Percentiles rank a stretch among this genome's conserved stretches.
Evolutionary conservation across 2,113 vertebrate species (phyloP).

Genomic region (Neogale vison): DNA sequence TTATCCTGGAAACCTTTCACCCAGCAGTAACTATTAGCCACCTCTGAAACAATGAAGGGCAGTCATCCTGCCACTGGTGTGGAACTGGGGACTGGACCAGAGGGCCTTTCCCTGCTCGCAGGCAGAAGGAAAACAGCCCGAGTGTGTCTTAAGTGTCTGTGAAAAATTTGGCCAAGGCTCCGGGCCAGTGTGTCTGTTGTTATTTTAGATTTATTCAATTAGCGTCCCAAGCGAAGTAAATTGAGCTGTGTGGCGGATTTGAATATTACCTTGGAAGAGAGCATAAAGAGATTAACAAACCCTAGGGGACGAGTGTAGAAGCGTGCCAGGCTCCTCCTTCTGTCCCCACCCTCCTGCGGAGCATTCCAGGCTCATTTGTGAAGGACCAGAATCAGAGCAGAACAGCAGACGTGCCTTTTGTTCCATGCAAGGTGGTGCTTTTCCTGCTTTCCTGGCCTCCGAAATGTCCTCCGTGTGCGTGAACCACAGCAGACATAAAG

Average conservation of each 20-base stretch:
- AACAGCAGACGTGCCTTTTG: background rate
- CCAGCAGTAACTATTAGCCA: background rate
- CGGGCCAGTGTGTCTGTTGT: background rate
- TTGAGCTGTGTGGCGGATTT: conserved; percentile 49
- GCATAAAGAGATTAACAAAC: conserved; percentile 26
- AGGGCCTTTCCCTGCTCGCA: background rate
- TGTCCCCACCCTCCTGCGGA: background rate
- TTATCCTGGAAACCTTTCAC: background rate
- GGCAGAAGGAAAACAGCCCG: background rate
- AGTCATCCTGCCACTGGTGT: background rate
- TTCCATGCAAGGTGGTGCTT: background rate
- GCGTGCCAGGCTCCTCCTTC: background rate
- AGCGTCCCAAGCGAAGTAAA: conserved; percentile 39
- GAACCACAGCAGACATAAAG: background rate
- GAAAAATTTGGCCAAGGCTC: conserved; percentile 19
- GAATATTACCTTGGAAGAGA: conserved; percentile 41
- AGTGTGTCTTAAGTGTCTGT: background rate
- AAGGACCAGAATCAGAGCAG: background rate
- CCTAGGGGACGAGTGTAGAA: background rate
- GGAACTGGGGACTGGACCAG: background rate
- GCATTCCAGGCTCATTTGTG: background rate
- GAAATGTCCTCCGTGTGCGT: background rate
- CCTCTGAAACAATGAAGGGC: background rate
- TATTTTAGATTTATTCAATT: conserved; percentile 61
- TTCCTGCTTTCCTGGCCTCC: background rate